Evolutionary conservation across 2,888 invertebrate species (phyloP).

Genomic region (Mythimna vitellina): DNA sequence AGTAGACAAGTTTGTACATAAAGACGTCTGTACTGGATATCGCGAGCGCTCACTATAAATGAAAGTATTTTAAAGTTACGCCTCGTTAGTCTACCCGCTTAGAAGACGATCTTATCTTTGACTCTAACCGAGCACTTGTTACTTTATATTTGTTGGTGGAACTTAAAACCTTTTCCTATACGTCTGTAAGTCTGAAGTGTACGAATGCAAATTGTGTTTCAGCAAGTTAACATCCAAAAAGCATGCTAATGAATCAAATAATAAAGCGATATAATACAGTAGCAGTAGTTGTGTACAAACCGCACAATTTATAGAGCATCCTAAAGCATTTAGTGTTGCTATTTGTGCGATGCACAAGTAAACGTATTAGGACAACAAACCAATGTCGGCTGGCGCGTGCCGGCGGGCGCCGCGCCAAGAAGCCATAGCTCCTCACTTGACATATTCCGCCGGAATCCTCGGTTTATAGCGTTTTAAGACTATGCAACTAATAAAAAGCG

Average conservation of each 20-base stretch:
- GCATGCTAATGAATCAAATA: slow-evolving; percentile 55
- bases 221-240: slow-evolving; percentile 38
- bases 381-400: slow-evolving; percentile 56
- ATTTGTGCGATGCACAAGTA: slow-evolving; percentile 69
- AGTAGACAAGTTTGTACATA: slow-evolving; percentile 77
- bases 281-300: slow-evolving; percentile 37
- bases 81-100: slow-evolving; percentile 72
- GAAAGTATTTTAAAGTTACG: slow-evolving; percentile 75
- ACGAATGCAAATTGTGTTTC: slow-evolving; percentile 37
- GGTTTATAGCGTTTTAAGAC: slow-evolving; percentile 72
- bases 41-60: slow-evolving; percentile 68
- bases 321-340: slow-evolving; percentile 67
- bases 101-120: slow-evolving; percentile 61
- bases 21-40: slow-evolving; percentile 74
- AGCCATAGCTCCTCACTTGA: slow-evolving; percentile 71
- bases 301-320: slow-evolving; percentile 55
- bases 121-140: slow-evolving; percentile 57
- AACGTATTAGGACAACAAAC: slow-evolving; percentile 76
- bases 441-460: slow-evolving; percentile 67
- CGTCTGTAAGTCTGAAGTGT: slow-evolving; percentile 29
- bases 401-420: slow-evolving; percentile 76
- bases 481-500: slow-evolving; percentile 69
- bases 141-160: slow-evolving; percentile 57
- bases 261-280: slow-evolving; percentile 38
- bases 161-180: slow-evolving; percentile 50